phyloP scores from a whole-genome alignment of 2,888 invertebrate genomes.

The Anoplius nigerrimus region DNA sequence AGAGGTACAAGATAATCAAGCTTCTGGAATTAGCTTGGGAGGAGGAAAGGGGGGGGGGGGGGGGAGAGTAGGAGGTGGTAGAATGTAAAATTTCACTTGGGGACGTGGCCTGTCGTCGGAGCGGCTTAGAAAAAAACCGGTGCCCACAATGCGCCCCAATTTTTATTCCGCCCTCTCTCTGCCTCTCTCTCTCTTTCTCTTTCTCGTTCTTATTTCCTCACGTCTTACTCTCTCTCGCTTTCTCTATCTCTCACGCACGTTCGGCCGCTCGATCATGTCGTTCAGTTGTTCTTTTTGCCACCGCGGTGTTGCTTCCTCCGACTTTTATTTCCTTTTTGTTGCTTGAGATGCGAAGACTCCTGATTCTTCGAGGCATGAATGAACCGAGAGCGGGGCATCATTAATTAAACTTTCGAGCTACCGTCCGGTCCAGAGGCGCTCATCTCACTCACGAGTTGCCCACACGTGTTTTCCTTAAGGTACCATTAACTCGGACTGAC shows the following conservation, averaged over 20 bases:
- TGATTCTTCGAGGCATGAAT: constrained; percentile 65
- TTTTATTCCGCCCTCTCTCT: constrained; percentile 35
- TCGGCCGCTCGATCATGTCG: constrained; percentile 21
- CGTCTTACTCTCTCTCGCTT: constrained; percentile 22
- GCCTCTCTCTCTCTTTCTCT: constrained; percentile 7
- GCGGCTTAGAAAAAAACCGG: constrained; percentile 30
- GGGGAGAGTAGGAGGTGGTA: constrained; percentile 25
- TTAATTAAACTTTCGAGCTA: constrained; percentile 67
- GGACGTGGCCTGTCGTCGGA: constrained; percentile 12
- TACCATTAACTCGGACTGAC: background rate
- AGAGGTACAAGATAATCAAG: constrained; percentile 64
- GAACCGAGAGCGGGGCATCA: constrained; percentile 58
- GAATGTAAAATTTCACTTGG: constrained; percentile 11
- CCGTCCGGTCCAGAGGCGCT: constrained; percentile 54
- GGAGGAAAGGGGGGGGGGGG: constrained; percentile 9
- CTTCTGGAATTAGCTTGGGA: constrained; percentile 65
- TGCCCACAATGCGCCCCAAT: constrained; percentile 23
- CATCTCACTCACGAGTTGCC: constrained; percentile 30
- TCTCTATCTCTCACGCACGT: constrained; percentile 29
- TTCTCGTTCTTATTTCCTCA: constrained; percentile 26
- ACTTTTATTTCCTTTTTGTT: constrained; percentile 49
- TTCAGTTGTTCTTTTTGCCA: constrained; percentile 46
- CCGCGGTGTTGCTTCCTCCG: constrained; percentile 23
- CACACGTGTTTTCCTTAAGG: background rate
- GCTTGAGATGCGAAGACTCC: constrained; percentile 37